A percentile compares a stretch with the other conserved stretches of the same genome.
Evolutionary conservation across 2,888 invertebrate species (phyloP).

Genomic region (Aspidiotus destructor): DNA sequence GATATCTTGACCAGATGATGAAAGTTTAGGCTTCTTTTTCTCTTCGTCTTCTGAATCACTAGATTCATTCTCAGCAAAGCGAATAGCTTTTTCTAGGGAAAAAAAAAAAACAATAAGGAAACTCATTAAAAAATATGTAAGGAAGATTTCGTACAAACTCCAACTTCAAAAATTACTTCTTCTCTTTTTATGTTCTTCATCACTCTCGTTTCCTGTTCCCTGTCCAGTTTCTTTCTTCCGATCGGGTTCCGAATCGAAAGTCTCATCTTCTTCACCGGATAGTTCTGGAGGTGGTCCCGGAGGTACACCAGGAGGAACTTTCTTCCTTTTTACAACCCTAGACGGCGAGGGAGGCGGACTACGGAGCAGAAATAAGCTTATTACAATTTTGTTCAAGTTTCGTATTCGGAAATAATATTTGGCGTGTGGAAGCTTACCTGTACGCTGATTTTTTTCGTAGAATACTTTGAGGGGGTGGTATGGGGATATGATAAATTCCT

Average conservation of each 20-base stretch:
- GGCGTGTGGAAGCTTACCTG: slow-evolving; percentile 39
- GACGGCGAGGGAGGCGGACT: slow-evolving; percentile 35
- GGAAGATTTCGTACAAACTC: not conserved
- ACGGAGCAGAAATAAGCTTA: slow-evolving; percentile 9
- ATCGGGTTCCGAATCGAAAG: slow-evolving; percentile 30
- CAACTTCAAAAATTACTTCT: not conserved
- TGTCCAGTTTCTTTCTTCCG: slow-evolving; percentile 16
- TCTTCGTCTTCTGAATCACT: slow-evolving; percentile 38
- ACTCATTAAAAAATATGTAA: no score
- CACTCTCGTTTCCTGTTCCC: slow-evolving; percentile 1
- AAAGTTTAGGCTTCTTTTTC: slow-evolving; percentile 38
- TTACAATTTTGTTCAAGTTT: not conserved
- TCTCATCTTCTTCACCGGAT: slow-evolving; percentile 51
- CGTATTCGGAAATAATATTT: not conserved
- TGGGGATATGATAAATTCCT: slow-evolving; percentile 43
- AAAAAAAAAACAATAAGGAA: not conserved
- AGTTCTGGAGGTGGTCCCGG: slow-evolving; percentile 72
- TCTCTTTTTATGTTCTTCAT: slow-evolving; percentile 5
- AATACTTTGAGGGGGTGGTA: slow-evolving; percentile 50
- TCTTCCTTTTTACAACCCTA: slow-evolving; percentile 41
- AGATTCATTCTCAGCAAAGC: slow-evolving; percentile 40
- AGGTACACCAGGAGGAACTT: slow-evolving; percentile 77
- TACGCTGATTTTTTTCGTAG: slow-evolving; percentile 61
- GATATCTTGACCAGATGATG: slow-evolving; percentile 81
- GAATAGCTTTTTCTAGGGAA: slow-evolving; percentile 36